Evolutionary conservation across 2,888 invertebrate genomes (phyloP).

Genomic region (Watsonalla cultraria): DNA sequence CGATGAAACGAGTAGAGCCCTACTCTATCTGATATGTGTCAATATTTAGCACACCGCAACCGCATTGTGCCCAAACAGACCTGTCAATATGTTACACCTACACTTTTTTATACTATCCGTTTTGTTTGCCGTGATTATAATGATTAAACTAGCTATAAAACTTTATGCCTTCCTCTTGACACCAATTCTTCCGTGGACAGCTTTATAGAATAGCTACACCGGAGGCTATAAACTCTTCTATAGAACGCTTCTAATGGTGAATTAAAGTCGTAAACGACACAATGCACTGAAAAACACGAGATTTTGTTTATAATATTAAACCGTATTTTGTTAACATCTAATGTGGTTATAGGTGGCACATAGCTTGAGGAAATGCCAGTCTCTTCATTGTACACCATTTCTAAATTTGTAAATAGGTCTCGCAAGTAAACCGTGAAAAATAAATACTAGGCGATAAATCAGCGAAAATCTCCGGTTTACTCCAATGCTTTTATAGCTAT

Average conservation of each 20-base stretch:
- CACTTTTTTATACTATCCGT: background rate
- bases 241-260: slow-evolving; percentile 42
- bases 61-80: slow-evolving; percentile 10
- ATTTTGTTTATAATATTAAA: slow-evolving; percentile 22
- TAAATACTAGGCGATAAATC: slow-evolving; percentile 73
- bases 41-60: slow-evolving; percentile 26
- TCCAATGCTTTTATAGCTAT: slow-evolving; percentile 65
- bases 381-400: slow-evolving; percentile 43
- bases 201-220: slow-evolving; percentile 39
- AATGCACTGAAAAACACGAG: slow-evolving; percentile 30
- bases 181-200: slow-evolving; percentile 33
- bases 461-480: slow-evolving; percentile 66
- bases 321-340: too few species aligned
- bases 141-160: slow-evolving; percentile 16
- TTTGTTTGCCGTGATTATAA: background rate
- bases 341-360: slow-evolving; percentile 9
- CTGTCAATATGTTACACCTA: slow-evolving; percentile 11
- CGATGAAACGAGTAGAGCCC: slow-evolving; percentile 31
- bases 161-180: slow-evolving; percentile 45
- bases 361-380: slow-evolving; percentile 37
- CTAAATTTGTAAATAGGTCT: slow-evolving; percentile 53
- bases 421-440: slow-evolving; percentile 67
- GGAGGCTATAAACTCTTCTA: slow-evolving; percentile 64
- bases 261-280: slow-evolving; percentile 45
- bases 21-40: slow-evolving; percentile 32